Conservation (phyloP, 2,797 vertebrate genomes). For the Notolepis coatsorum region DNA sequence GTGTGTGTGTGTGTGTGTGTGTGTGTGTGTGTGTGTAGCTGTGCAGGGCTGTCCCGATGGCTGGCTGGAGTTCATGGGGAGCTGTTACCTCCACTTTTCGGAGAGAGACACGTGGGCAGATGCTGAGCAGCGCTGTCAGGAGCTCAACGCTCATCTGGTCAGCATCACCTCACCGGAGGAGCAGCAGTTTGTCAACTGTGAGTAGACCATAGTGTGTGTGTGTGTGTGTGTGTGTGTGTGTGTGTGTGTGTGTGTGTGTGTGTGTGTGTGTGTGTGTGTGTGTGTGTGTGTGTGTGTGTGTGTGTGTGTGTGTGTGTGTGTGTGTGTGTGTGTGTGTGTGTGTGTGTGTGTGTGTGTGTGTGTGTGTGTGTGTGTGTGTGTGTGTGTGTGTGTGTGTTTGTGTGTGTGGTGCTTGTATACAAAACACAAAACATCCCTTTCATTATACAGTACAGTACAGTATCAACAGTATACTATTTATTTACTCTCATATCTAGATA, state of each 20-base stretch:
- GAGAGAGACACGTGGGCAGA: constrained; percentile 86
- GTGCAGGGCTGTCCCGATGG: constrained; percentile 86
- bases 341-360: background rate
- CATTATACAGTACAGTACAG: no score
- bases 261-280: no score
- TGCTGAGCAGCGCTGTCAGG: constrained; percentile 89
- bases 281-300: no score
- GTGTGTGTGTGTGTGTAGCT: constrained; percentile 72
- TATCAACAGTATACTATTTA: no score
- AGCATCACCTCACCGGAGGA: constrained; percentile 92
- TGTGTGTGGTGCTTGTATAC: no score
- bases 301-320: background rate
- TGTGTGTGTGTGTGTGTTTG: no score
- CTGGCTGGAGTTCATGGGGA: constrained; percentile 93
- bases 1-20: constrained; percentile 2
- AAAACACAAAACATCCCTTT: no score
- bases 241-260: no score
- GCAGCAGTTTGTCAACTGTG: constrained; percentile 94
- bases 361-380: background rate
- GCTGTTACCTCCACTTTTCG: constrained; percentile 91
- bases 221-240: background rate
- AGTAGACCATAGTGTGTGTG: constrained; percentile 43
- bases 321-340: background rate
- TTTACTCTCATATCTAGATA: no score
- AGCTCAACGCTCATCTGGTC: constrained; percentile 90